Base-by-base conservation (phyloP, 2,888 invertebrate species). In the Melitaea athalia region DNA sequence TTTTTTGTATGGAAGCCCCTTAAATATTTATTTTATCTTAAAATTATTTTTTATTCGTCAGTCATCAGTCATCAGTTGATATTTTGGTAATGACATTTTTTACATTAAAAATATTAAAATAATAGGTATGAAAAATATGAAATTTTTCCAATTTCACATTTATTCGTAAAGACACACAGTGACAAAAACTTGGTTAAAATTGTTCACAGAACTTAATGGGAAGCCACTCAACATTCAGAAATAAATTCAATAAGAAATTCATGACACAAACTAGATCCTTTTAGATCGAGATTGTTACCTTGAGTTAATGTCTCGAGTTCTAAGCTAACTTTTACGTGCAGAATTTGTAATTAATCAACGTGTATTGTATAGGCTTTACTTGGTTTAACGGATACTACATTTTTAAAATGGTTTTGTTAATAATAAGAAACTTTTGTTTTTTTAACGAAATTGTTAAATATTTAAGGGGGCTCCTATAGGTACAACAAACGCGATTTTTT, bases 251-350 rank as follows among this genome's bases (percentile, higher is more conserved):
- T 52, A 24, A 52, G 24, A 24, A 24, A 17, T 50, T 5, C 49
- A 3, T 24, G 52, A 2, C 17, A n/a, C 49, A 8, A 50, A 24
- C 52, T 24, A 52, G 24, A n/a, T 52, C 7, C 24, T 52, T 49
- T 49, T 1, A 49, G 14, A 49, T n/a, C 47, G 47, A 3, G 24
- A 24, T 24, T 52, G 17, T 52, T 24, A 52, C 17, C 10, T 52
- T 1, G 17, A 52, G 52, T 52, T 52, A 52, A 52, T 10, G 52
- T 52, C 52, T 52, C 7, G 52, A 49, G 45, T 49, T 49, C 47
- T 14, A n/a, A 3, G 14, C 6, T 14, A 49, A 49, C n/a, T 49
- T 49, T 49, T 49, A 49, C 3, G n/a, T 49, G 3, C 14, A 5
- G n/a, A 49, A 5, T 49, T 49, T 6, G 14, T 49, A 49, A 49